These are phyloP conservation scores for Apaloderma vittatum DNA, from an alignment of 2,113 vertebrate genomes.

Conservation along the genomic window DNA sequence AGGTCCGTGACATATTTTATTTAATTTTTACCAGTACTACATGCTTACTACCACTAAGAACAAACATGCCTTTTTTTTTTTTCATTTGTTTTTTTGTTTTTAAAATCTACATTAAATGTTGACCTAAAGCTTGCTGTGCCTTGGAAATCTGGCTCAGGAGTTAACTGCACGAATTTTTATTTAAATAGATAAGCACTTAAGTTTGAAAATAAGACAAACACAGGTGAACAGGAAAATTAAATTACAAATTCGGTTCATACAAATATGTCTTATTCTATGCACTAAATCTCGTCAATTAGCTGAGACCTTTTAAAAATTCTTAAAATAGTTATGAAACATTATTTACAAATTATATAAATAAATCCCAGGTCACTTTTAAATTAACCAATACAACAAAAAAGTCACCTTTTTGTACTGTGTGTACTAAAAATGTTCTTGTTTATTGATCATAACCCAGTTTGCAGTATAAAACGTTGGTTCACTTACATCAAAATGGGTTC, in stretches of 20 bases:
- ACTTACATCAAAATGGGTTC: slow-evolving; percentile 79
- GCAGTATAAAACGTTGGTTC: slow-evolving; percentile 82
- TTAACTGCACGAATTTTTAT: slow-evolving; percentile 68
- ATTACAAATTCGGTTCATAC: slow-evolving; percentile 57
- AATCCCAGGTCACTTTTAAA: slow-evolving; percentile 67
- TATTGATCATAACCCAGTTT: slow-evolving; percentile 80
- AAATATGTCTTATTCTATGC: slow-evolving; percentile 25
- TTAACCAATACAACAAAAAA: slow-evolving; percentile 66
- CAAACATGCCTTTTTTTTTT: slow-evolving; percentile 8
- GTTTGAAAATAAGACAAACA: slow-evolving; percentile 60
- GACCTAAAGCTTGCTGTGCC: slow-evolving; percentile 44
- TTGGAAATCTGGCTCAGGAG: slow-evolving; percentile 22
- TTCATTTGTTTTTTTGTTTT: background rate
- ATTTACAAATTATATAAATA: slow-evolving; percentile 84
- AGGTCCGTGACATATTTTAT: slow-evolving; percentile 68
- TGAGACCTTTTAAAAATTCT: slow-evolving; percentile 61
- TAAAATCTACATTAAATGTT: slow-evolving; percentile 18
- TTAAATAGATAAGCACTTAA: slow-evolving; percentile 62
- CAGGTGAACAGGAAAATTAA: slow-evolving; percentile 33
- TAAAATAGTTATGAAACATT: slow-evolving; percentile 75
- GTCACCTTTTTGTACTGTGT: slow-evolving; percentile 63
- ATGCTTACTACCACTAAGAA: slow-evolving; percentile 62
- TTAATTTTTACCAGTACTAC: slow-evolving; percentile 47
- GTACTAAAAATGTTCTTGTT: slow-evolving; percentile 78
- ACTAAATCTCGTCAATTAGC: slow-evolving; percentile 61